phyloP scores from a whole-genome alignment of 2,888 invertebrate genomes.

The Harmothoe impar region DNA sequence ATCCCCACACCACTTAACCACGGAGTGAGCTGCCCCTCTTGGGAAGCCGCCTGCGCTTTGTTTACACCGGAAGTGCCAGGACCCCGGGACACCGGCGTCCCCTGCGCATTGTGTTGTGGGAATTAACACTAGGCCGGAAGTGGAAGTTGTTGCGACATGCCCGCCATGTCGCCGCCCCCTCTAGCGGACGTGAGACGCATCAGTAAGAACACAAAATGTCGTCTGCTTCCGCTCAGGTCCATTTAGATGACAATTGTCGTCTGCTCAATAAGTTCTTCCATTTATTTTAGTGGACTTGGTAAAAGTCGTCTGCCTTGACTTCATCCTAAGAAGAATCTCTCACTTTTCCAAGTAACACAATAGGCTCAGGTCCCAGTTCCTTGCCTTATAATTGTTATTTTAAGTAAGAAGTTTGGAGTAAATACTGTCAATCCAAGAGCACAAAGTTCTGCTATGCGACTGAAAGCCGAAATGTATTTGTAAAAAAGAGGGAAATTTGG shows the following conservation, averaged over 20 bases:
- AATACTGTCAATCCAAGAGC: no score
- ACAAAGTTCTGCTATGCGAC: no score
- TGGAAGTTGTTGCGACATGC: constrained; percentile 18
- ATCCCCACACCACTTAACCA: neutral
- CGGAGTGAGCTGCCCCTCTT: neutral
- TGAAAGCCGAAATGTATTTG: no score
- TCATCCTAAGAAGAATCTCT: no score
- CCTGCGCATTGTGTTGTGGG: neutral
- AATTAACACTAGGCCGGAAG: constrained; percentile 17
- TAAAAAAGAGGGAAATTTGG: no score
- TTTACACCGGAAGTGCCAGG: constrained; percentile 16
- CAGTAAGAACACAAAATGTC: neutral
- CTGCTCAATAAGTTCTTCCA: neutral
- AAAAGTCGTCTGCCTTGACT: no score
- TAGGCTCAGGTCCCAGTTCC: no score
- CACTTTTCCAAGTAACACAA: no score
- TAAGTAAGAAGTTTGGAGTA: no score
- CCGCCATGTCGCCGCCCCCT: neutral
- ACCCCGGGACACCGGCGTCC: neutral
- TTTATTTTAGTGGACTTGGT: no score
- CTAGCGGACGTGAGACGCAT: neutral
- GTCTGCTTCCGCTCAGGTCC: neutral
- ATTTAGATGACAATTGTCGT: neutral
- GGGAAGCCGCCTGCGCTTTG: neutral
- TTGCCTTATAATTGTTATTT: no score